Percentiles rank a stretch among this genome's conserved stretches.
phyloP scores from a whole-genome alignment of 1,140 invertebrate species.

The Danaus melanippus region DNA sequence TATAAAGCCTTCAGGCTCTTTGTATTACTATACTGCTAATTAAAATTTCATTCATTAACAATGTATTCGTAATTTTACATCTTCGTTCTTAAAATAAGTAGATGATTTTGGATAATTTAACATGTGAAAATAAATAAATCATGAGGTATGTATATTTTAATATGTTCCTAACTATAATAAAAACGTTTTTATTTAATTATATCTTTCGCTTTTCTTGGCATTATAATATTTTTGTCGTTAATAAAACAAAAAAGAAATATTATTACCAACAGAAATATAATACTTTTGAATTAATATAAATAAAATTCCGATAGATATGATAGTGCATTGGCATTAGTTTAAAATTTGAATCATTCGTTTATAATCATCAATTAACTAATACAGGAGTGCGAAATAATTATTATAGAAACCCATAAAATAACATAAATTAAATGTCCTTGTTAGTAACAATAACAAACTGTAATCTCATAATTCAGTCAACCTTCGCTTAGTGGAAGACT shows the following conservation, averaged over 20 bases:
- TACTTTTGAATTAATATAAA: background rate
- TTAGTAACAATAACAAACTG: conserved; percentile 42
- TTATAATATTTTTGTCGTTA: conserved; percentile 1
- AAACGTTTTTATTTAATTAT: conserved; percentile 3
- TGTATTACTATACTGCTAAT: background rate
- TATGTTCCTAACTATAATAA: background rate
- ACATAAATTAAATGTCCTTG: background rate
- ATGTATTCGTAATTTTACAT: conserved; percentile 7
- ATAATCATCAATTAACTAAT: too few relatives aligned
- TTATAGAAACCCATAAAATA: too few relatives aligned
- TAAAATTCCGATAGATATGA: background rate
- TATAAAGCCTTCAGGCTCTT: conserved; percentile 11
- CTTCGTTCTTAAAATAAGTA: conserved; percentile 8
- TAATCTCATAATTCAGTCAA: conserved; percentile 40
- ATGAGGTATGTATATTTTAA: background rate
- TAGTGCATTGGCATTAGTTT: background rate
- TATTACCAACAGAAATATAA: too few relatives aligned
- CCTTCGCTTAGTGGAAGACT: conserved; percentile 57
- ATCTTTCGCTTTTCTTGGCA: conserved; percentile 16
- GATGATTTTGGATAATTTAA: conserved; percentile 9
- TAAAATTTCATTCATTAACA: too few relatives aligned
- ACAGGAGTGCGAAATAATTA: too few relatives aligned
- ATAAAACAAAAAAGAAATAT: background rate
- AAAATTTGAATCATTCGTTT: too few relatives aligned
- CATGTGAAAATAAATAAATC: conserved; percentile 9